Base-by-base conservation (phyloP, 2,113 vertebrate species). In the Cynopterus brachyotis region DNA sequence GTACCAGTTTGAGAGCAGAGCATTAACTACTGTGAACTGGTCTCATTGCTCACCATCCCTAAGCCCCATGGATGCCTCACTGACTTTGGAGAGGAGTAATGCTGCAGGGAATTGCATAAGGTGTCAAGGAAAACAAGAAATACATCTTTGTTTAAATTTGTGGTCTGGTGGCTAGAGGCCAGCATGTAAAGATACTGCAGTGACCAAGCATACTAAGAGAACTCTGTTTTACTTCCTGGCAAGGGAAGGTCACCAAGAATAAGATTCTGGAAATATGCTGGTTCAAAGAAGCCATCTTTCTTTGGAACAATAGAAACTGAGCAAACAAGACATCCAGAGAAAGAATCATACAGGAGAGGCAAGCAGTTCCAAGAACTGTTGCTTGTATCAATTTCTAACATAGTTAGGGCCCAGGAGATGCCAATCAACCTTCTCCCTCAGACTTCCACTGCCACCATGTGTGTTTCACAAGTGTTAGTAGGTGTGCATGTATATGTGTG, bases 121-220 rank as follows among this genome's bases (percentile, higher is more conserved):
- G 42, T 47, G 47, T 89, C 72, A 91, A 69, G 50, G 11, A 84
- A 67, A 96, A 69, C 24, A 70, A 97, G n/a, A 96, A 96, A 92
- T 84, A 47, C 15, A 47, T 66, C 20, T 64, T 47, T 57, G 42
- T 73, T 82, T 45, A 92, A 84, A 50, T 78, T 32, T 91, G 57
- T 47, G 88, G 26, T 70, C 82, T 79, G 16, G 40, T 90, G 67
- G 55, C 59, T 82, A 37, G 50, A 81, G 55, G 67, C 42, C 62
- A 96, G 45, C 28, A 53, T 60, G 45, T 40, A 47, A 95, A 97
- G 66, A 80, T 69, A 69, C 6, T 73, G 4, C 2, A 73, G 60
- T 42, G 37, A 96, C 62, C 47, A 26, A 72, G 37, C 47, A 28
- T 55, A 60, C 66, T 50, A 81, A 88, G 57, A 22, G 53, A 83